These are phyloP conservation scores for Palaemon carinicauda DNA, from an alignment of 1,140 invertebrate genomes.

Conservation along the genomic window DNA sequence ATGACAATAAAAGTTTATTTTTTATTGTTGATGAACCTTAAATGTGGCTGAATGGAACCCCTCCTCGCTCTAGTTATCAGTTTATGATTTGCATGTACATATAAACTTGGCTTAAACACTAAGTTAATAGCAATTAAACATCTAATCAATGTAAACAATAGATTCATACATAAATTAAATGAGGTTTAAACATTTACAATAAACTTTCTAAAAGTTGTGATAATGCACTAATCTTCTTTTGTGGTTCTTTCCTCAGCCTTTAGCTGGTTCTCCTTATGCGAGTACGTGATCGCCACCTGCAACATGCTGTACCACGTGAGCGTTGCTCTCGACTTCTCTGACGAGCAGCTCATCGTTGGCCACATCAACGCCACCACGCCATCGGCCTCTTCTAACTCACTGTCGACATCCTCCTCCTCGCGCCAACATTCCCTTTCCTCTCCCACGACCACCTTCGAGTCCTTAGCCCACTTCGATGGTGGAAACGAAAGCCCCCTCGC, in stretches of 20 bases:
- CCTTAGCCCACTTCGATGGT: conserved; percentile 26
- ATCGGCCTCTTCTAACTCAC: background rate
- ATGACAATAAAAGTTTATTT: too few species aligned
- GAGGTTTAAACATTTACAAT: background rate
- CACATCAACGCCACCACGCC: conserved; percentile 61
- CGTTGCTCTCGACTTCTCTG: conserved; percentile 84
- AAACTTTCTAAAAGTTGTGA: background rate
- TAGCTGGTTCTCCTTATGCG: conserved; percentile 91
- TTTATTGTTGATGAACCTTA: too few species aligned
- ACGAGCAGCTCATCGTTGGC: conserved; percentile 79
- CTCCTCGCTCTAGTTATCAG: too few species aligned
- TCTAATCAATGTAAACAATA: too few species aligned
- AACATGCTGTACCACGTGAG: conserved; percentile 93
- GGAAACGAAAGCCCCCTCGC: conserved; percentile 10
- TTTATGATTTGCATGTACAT: too few species aligned
- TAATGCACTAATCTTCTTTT: too few species aligned
- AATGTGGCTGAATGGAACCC: too few species aligned
- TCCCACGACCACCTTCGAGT: conserved; percentile 23
- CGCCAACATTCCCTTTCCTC: conserved; percentile 21
- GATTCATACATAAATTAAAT: too few species aligned
- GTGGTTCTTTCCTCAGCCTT: conserved; percentile 74
- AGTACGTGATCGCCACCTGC: conserved; percentile 87
- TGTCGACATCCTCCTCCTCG: background rate
- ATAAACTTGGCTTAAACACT: too few species aligned
- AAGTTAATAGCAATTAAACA: too few species aligned